Evolutionary conservation across 1,140 invertebrate species (phyloP).

Genomic region (Drosophila busckii): DNA sequence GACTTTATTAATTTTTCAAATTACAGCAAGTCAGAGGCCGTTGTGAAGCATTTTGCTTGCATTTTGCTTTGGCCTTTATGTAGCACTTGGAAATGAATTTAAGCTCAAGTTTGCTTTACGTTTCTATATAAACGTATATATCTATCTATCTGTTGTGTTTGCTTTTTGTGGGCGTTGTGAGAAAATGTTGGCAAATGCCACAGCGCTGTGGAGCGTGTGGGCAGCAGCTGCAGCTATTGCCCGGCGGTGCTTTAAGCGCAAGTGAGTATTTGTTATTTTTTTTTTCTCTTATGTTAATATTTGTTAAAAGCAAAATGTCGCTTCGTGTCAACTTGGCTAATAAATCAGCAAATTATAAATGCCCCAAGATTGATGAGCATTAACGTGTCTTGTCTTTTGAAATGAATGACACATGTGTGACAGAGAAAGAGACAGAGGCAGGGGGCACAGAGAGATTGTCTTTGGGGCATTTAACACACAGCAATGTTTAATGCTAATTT

Average conservation of each 20-base stretch:
- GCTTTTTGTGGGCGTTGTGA: slow-evolving; percentile 60
- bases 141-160: slow-evolving; percentile 7
- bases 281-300: slow-evolving; percentile 74
- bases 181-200: slow-evolving; percentile 63
- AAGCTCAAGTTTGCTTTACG: slow-evolving; percentile 24
- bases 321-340: slow-evolving; percentile 60
- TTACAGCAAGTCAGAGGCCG: slow-evolving; percentile 76
- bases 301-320: slow-evolving; percentile 72
- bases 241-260: too few species aligned
- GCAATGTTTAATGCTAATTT: slow-evolving; percentile 60
- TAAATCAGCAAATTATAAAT: slow-evolving; percentile 71
- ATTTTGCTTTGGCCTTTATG: slow-evolving; percentile 69
- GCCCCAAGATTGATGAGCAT: slow-evolving; percentile 64
- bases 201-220: slow-evolving; percentile 25
- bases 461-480: background rate
- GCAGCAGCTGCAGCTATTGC: slow-evolving; percentile 49
- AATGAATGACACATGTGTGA: slow-evolving; percentile 38
- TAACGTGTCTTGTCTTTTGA: slow-evolving; percentile 39
- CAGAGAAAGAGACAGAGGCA: slow-evolving; percentile 17
- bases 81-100: slow-evolving; percentile 58
- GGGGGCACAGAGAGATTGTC: background rate
- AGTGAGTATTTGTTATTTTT: too few species aligned
- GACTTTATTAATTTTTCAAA: slow-evolving; percentile 78
- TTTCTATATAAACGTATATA: too few species aligned
- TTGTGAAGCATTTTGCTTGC: slow-evolving; percentile 56